phyloP scores from a whole-genome alignment of 1,140 invertebrate genomes.

The Diorhabda elongata region DNA sequence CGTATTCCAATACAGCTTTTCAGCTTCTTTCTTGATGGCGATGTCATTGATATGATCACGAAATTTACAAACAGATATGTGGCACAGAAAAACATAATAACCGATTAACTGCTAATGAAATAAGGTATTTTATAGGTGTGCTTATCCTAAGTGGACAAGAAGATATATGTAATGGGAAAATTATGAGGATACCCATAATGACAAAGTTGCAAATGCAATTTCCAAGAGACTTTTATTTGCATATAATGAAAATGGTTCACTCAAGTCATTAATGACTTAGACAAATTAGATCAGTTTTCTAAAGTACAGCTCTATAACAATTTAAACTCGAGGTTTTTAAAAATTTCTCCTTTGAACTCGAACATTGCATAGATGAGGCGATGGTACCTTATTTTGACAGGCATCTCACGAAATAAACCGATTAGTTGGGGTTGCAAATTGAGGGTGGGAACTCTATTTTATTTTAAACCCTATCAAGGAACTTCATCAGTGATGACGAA shows the following conservation, averaged over 20 bases:
- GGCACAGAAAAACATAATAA: no score
- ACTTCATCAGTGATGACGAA: background rate
- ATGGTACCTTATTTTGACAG: conserved; percentile 33
- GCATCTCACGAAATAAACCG: conserved; percentile 25
- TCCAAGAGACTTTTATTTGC: conserved; percentile 32
- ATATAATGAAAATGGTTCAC: conserved; percentile 35
- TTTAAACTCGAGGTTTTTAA: conserved; percentile 29
- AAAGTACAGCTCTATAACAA: conserved; percentile 4
- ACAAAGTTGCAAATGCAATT: conserved; percentile 28
- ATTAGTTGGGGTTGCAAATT: conserved; percentile 30
- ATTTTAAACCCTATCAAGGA: conserved; percentile 28
- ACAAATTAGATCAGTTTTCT: conserved; percentile 19
- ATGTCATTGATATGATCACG: no score
- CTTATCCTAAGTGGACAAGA: conserved; percentile 30
- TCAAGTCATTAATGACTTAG: conserved; percentile 35
- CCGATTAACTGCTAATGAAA: conserved; percentile 16
- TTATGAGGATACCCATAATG: conserved; percentile 29
- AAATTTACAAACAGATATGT: no score
- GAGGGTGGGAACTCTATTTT: conserved; percentile 22
- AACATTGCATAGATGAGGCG: conserved; percentile 34
- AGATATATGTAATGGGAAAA: conserved; percentile 33
- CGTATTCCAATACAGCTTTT: no score
- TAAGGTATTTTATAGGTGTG: conserved; percentile 29
- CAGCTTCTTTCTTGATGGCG: no score
- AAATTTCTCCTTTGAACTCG: conserved; percentile 19